A percentile compares a stretch with the other conserved stretches of the same genome.
These are phyloP conservation scores for Aphodius granarius DNA, from an alignment of 2,888 invertebrate genomes.

Conservation along the genomic window DNA sequence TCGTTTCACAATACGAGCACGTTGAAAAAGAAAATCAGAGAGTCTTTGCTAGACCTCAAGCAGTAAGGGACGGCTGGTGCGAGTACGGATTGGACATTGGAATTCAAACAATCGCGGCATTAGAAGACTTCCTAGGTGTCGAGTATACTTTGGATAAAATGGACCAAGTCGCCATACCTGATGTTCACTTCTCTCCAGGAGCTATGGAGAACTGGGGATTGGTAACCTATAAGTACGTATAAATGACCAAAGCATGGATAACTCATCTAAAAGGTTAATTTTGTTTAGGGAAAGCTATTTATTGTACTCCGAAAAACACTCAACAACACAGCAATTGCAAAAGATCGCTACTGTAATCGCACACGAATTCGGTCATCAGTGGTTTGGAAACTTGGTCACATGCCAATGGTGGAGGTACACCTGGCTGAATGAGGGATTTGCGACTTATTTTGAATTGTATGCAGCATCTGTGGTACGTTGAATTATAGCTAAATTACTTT, in stretches of 20 bases:
- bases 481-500: slow-evolving; percentile 34
- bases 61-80: slow-evolving; percentile 43
- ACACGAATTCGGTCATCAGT: slow-evolving; percentile 61
- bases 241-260: background rate
- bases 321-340: slow-evolving; percentile 19
- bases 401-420: slow-evolving; percentile 51
- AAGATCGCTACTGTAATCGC: slow-evolving; percentile 48
- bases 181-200: slow-evolving; percentile 69
- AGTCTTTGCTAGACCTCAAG: slow-evolving; percentile 37
- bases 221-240: slow-evolving; percentile 64
- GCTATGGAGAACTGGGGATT: slow-evolving; percentile 95
- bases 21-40: slow-evolving; percentile 37
- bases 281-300: slow-evolving; percentile 24
- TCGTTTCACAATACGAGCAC: slow-evolving; percentile 62
- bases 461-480: slow-evolving; percentile 25
- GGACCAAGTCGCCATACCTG: slow-evolving; percentile 81
- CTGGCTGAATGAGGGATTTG: slow-evolving; percentile 59
- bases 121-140: slow-evolving; percentile 62
- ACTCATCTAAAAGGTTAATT: background rate
- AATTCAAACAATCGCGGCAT: slow-evolving; percentile 50
- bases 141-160: slow-evolving; percentile 71
- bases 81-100: slow-evolving; percentile 54
- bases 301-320: slow-evolving; percentile 4
- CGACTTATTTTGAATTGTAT: slow-evolving; percentile 56
- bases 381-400: slow-evolving; percentile 55